Percentiles rank a stretch among this genome's conserved stretches.
Evolutionary conservation across 2,113 vertebrate genomes (phyloP).

Genomic region (Bos javanicus): DNA sequence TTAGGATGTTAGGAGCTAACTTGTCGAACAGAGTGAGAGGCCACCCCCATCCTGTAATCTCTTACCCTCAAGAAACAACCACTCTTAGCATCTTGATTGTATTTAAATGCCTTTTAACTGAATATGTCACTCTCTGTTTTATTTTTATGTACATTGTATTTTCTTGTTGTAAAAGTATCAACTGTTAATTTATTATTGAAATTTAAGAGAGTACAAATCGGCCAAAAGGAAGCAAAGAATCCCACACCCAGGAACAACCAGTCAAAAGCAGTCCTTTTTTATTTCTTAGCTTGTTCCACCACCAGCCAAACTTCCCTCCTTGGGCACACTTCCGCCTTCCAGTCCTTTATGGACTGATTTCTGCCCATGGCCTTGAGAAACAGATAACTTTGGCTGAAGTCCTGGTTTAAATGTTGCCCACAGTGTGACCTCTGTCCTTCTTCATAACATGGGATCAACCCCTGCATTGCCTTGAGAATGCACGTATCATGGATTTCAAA

Average conservation of each 20-base stretch:
- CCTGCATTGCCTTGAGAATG: not conserved
- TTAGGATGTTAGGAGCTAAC: not conserved
- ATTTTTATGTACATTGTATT: not conserved
- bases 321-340: not conserved
- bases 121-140: not conserved
- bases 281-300: not conserved
- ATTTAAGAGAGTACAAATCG: not conserved
- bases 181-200: slow-evolving; percentile 2
- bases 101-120: not conserved
- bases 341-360: not conserved
- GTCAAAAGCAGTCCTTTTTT: not conserved
- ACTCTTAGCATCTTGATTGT: not conserved
- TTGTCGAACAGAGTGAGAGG: not conserved
- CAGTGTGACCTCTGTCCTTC: not conserved
- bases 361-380: not conserved
- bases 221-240: not conserved
- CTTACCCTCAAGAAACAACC: not conserved
- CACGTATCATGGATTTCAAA: not conserved
- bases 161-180: slow-evolving; percentile 20
- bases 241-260: not conserved
- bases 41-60: not conserved
- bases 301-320: not conserved
- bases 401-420: not conserved
- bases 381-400: not conserved
- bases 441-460: not conserved